These are phyloP conservation scores for Drosophila conformis DNA, from an alignment of 2,888 invertebrate genomes.

Conservation along the genomic window DNA sequence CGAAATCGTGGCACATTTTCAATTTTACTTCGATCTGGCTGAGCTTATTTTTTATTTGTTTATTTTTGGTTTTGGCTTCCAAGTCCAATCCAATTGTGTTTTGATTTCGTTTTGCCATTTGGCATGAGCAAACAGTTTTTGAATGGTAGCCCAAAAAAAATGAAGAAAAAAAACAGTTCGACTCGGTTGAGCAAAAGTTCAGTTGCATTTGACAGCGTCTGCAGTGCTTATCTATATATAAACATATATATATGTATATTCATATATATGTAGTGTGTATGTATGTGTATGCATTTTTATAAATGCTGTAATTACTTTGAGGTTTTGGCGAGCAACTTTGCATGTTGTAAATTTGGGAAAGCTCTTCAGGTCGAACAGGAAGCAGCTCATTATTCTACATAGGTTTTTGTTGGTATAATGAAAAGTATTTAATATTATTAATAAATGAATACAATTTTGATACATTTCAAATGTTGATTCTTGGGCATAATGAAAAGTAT, in stretches of 20 bases:
- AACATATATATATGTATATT: neutral
- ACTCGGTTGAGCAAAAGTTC: conserved; percentile 47
- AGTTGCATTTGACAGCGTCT: conserved; percentile 29
- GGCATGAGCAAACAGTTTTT: conserved; percentile 66
- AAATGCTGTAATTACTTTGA: conserved; percentile 22
- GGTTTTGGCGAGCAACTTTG: conserved; percentile 28
- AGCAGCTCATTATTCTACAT: conserved; percentile 6
- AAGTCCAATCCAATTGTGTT: conserved; percentile 57
- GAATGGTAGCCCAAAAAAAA: conserved; percentile 42
- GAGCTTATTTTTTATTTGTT: conserved; percentile 9
- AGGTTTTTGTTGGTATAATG: neutral
- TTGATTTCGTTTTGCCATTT: conserved; percentile 53
- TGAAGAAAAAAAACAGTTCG: conserved; percentile 35
- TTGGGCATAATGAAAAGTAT: neutral
- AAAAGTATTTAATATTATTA: neutral
- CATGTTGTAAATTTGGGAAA: conserved; percentile 8
- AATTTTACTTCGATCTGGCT: conserved; percentile 64
- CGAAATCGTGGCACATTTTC: conserved; percentile 76
- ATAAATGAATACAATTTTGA: neutral
- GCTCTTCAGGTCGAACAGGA: conserved; percentile 9
- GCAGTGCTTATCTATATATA: neutral
- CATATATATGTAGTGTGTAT: neutral
- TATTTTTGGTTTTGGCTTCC: conserved; percentile 22
- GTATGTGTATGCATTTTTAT: neutral
- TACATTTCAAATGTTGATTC: neutral